Evolutionary conservation across 2,888 invertebrate species (phyloP).

Genomic region (Diabrotica balteata): DNA sequence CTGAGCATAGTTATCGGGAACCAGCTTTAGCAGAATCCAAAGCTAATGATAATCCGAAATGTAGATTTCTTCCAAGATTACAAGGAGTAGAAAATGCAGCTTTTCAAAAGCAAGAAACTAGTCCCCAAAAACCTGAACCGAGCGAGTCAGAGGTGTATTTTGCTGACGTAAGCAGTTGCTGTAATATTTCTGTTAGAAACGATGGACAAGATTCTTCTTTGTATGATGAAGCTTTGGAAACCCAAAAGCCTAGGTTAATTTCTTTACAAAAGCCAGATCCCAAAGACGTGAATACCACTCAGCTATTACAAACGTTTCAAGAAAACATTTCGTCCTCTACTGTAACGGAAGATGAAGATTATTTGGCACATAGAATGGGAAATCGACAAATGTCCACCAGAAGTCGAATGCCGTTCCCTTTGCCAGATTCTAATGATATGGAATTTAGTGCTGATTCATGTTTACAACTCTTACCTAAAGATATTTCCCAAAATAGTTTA

Average conservation of each 20-base stretch:
- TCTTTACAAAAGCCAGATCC: slow-evolving; percentile 60
- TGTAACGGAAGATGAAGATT: slow-evolving; percentile 64
- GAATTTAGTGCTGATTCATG: slow-evolving; percentile 48
- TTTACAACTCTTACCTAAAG: slow-evolving; percentile 52
- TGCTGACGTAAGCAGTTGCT: slow-evolving; percentile 85
- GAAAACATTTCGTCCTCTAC: slow-evolving; percentile 51
- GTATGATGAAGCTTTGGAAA: slow-evolving; percentile 65
- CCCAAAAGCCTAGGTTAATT: slow-evolving; percentile 54
- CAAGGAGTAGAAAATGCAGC: slow-evolving; percentile 80
- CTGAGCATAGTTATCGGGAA: slow-evolving; percentile 59
- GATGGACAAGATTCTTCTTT: slow-evolving; percentile 66
- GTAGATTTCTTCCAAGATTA: slow-evolving; percentile 59
- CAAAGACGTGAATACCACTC: slow-evolving; percentile 47
- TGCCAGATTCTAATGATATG: slow-evolving; percentile 58
- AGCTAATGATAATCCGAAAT: slow-evolving; percentile 48
- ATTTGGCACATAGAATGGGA: slow-evolving; percentile 64
- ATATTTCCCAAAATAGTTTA: slow-evolving; percentile 56
- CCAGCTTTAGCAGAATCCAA: slow-evolving; percentile 42
- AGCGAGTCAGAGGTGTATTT: slow-evolving; percentile 86
- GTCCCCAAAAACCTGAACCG: slow-evolving; percentile 66
- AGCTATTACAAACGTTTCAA: slow-evolving; percentile 51
- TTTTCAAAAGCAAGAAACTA: slow-evolving; percentile 74
- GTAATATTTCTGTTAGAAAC: slow-evolving; percentile 72
- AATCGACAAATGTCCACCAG: slow-evolving; percentile 68
- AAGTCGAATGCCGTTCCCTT: slow-evolving; percentile 66